These are phyloP conservation scores for Arenaria interpres DNA, from an alignment of 2,113 vertebrate species.

Conservation along the genomic window DNA sequence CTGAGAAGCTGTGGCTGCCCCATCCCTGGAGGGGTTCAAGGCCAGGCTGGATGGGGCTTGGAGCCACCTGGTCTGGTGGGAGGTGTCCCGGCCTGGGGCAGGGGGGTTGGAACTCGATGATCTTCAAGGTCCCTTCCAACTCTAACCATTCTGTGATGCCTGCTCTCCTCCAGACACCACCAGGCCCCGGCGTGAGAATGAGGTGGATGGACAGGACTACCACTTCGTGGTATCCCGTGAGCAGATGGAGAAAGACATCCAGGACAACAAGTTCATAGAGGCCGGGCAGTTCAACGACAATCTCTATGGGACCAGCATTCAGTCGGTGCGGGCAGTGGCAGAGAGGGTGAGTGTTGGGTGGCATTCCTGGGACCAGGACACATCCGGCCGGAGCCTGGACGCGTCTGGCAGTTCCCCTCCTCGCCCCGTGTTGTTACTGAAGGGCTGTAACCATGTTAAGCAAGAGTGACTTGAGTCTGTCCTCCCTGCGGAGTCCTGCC, in stretches of 20 bases:
- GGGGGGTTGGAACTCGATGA: too few relatives aligned
- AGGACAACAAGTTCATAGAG: conserved; percentile 99
- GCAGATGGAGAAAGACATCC: conserved; percentile 99
- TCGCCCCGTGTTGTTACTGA: neutral
- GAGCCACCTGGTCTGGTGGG: too few relatives aligned
- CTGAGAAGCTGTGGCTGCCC: too few relatives aligned
- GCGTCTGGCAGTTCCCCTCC: accelerated
- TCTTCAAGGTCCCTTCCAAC: too few relatives aligned
- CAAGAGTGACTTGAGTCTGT: accelerated
- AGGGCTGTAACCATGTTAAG: neutral
- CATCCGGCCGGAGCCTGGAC: accelerated
- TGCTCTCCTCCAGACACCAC: conserved; percentile 85
- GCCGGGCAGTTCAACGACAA: conserved; percentile 99
- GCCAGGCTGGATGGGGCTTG: too few relatives aligned
- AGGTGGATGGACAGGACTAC: conserved; percentile 97
- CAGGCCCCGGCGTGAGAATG: conserved; percentile 90
- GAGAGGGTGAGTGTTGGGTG: conserved; percentile 84
- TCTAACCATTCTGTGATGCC: neutral
- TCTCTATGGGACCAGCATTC: conserved; percentile 95
- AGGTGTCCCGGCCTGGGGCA: too few relatives aligned
- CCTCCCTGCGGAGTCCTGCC: neutral
- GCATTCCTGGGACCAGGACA: accelerated
- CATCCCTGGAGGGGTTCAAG: too few relatives aligned
- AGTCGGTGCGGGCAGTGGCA: conserved; percentile 95
- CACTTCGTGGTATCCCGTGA: conserved; percentile 94